A percentile compares a stretch with the other conserved stretches of the same genome.
Evolutionary conservation across 2,113 vertebrate genomes (phyloP).

Genomic region (Megaceryle maxima): DNA sequence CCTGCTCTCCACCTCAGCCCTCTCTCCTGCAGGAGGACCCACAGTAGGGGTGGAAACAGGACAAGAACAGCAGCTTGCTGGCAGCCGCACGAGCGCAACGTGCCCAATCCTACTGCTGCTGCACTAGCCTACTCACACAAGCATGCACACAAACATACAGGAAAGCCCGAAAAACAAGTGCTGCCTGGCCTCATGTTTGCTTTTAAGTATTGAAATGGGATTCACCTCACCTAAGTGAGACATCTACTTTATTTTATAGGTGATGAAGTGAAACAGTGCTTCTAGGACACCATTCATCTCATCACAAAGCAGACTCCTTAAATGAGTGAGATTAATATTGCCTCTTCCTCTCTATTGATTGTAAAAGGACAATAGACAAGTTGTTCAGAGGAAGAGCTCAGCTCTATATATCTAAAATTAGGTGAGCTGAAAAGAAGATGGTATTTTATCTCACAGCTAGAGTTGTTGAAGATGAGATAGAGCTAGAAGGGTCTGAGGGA

Average conservation of each 20-base stretch:
- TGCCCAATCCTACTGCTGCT: neutral
- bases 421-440: neutral
- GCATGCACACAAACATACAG: rapidly evolving
- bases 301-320: neutral
- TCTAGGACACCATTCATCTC: neutral
- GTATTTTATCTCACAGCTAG: neutral
- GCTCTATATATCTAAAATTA: neutral
- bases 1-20: neutral
- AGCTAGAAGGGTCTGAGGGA: neutral
- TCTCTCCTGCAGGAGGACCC: neutral
- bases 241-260: neutral
- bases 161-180: neutral
- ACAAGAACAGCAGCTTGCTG: neutral
- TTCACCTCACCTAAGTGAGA: neutral
- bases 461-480: neutral
- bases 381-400: neutral
- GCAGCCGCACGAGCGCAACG: neutral
- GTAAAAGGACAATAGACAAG: neutral
- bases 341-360: neutral
- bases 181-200: neutral
- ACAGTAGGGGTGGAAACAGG: neutral
- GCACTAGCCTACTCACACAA: rapidly evolving
- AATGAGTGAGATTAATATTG: neutral
- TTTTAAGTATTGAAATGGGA: neutral
- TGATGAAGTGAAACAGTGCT: neutral